Evolutionary conservation across 1,140 invertebrate genomes (phyloP), one percentile per base, ranked within the genome.

Genomic region (Lasaia peninsularis): DNA sequence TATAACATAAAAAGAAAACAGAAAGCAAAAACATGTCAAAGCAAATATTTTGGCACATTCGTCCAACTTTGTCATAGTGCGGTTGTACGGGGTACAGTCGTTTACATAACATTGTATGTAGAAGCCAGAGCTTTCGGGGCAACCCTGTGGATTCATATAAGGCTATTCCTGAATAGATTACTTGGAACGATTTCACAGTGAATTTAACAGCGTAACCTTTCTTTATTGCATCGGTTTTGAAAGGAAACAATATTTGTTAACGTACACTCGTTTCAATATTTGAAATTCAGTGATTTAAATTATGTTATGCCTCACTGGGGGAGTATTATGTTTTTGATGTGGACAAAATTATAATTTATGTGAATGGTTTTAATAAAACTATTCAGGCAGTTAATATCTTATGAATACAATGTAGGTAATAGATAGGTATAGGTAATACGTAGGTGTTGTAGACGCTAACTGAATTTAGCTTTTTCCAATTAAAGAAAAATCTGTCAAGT

Each of bases 21-120:
- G 35, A 24, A 54, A 24, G 10, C 52, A 24, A 54, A 54, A 21
- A 54, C 20, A 54, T 54, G 24, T 54, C 33, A 54, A 54, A 54
- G 34, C 35, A 54, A 54, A 54, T 54, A 37, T 54, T 54, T 54
- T 40, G 52, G 52, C 34, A 40, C 34, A 28, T 37, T 54, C 33
- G 24, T 54, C 35, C 20, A 55, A 55, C 33, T 55, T 55, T 55
- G 52, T 55, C 52, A 55, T 55, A 55, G 35, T 55, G 52, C 52
- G 20, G 52, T 52, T 52, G n/a, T 16, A 52, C 50, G 31, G 28
- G 37, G 49, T 28, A 12, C 18, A 21, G 12, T 9, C 20, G 52
- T 55, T 55, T 55, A 55, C 34, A 28, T 55, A 55, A 55, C 52
- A 20, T 55, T 55, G 21, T 55, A 35, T 34, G 11, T 21, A 51